Conservation (phyloP, 2,888 invertebrate species). For the Gnatocerus cornutus region DNA sequence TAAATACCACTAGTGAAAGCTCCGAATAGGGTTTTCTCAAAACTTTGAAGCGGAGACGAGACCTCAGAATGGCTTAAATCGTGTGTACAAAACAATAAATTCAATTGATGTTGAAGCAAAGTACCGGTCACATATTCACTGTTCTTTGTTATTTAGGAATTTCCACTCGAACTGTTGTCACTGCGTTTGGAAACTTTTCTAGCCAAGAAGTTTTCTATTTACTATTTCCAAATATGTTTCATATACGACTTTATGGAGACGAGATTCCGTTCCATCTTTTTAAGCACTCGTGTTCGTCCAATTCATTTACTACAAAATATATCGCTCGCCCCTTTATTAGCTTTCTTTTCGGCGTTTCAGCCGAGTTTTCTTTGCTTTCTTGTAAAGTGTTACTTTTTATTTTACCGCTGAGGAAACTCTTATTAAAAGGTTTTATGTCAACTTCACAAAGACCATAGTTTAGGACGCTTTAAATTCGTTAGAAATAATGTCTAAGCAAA, state of each 20-base stretch:
- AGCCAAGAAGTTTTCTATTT: constrained; percentile 44
- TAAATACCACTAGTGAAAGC: constrained; percentile 32
- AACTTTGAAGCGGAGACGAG: constrained; percentile 43
- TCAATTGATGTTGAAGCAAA: constrained; percentile 57
- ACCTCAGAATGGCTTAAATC: constrained; percentile 53
- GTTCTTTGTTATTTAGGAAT: constrained; percentile 60
- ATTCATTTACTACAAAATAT: constrained; percentile 39
- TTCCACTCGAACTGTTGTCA: constrained; percentile 58
- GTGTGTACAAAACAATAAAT: constrained; percentile 60
- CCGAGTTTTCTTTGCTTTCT: constrained; percentile 22
- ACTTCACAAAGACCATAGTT: constrained; percentile 33
- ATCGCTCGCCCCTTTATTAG: constrained; percentile 35
- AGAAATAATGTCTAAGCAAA: constrained; percentile 28
- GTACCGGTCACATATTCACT: constrained; percentile 54
- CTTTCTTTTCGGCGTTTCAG: constrained; percentile 16
- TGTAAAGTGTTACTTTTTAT: constrained; percentile 38
- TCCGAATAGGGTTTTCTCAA: constrained; percentile 26
- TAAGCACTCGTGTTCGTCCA: constrained; percentile 37
- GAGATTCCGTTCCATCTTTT: constrained; percentile 38
- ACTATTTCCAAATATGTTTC: constrained; percentile 44
- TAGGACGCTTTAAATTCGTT: constrained; percentile 29
- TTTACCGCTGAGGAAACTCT: constrained; percentile 34
- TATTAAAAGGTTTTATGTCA: constrained; percentile 43
- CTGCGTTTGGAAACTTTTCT: constrained; percentile 35
- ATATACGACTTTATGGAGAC: constrained; percentile 44